A percentile compares a stretch with the other conserved stretches of the same genome.
phyloP scores from a whole-genome alignment of 2,888 invertebrate genomes.

The Bhutanitis thaidina region DNA sequence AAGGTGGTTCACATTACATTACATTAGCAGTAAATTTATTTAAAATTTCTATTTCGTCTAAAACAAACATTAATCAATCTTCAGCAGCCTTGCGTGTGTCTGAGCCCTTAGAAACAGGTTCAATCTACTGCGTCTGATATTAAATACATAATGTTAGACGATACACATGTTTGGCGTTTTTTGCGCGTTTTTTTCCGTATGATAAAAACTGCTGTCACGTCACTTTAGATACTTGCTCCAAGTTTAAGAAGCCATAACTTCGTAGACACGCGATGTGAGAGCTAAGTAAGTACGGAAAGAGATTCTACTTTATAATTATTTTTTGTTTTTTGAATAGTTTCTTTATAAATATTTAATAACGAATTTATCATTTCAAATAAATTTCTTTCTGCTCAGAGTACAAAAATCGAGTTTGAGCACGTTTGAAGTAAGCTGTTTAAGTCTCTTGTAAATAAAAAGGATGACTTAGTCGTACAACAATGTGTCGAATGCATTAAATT shows the following conservation, averaged over 20 bases:
- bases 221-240: conserved; percentile 37
- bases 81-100: not conserved
- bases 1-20: no score
- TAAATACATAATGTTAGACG: conserved; percentile 16
- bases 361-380: no score
- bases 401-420: no score
- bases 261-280: conserved; percentile 51
- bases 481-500: no score
- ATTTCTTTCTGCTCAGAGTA: no score
- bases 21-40: no score
- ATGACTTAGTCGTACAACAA: no score
- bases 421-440: no score
- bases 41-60: no score
- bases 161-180: conserved; percentile 23
- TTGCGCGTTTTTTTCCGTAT: conserved; percentile 24
- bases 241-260: conserved; percentile 59
- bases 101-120: conserved; percentile 1
- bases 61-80: not conserved
- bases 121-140: conserved; percentile 11
- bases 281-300: conserved; percentile 29
- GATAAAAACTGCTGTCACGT: conserved; percentile 35
- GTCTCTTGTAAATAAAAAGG: no score
- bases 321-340: not conserved
- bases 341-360: no score
- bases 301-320: conserved; percentile 16